Evolutionary conservation across 2,888 invertebrate species (phyloP).

Genomic region (Gasteruption jaculator): DNA sequence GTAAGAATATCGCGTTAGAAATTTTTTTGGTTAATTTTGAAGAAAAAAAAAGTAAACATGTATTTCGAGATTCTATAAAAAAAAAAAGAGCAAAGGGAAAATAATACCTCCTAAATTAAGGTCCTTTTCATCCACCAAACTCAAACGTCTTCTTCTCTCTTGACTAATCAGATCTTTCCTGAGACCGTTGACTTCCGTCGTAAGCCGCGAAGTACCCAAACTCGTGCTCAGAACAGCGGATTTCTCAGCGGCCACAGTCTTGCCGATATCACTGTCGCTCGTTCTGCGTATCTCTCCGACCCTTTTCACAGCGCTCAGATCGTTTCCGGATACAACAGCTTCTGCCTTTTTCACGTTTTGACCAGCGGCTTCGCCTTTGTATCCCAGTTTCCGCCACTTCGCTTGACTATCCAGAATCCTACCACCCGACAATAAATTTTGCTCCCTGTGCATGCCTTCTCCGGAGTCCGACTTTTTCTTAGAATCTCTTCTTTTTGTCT

Average conservation of each 20-base stretch:
- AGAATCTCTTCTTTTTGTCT: conserved; percentile 57
- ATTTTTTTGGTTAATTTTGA: not conserved
- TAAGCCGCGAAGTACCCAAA: conserved; percentile 37
- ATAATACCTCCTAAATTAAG: conserved; percentile 43
- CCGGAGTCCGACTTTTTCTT: conserved; percentile 58
- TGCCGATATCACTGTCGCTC: conserved; percentile 53
- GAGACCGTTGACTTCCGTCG: conserved; percentile 57
- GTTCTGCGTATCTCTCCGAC: conserved; percentile 51
- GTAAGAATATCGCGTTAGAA: too few species aligned
- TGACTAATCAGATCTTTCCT: conserved; percentile 54
- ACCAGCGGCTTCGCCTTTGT: conserved; percentile 37
- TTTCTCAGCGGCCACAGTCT: conserved; percentile 33
- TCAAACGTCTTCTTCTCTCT: conserved; percentile 63
- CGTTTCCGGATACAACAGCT: conserved; percentile 50
- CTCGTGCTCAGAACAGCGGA: conserved; percentile 30
- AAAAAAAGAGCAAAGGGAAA: conserved; percentile 7
- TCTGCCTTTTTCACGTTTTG: conserved; percentile 51
- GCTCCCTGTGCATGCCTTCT: conserved; percentile 55
- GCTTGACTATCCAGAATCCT: conserved; percentile 47
- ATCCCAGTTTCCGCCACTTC: conserved; percentile 46
- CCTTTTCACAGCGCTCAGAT: conserved; percentile 48
- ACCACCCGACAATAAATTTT: conserved; percentile 51
- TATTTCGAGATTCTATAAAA: not conserved
- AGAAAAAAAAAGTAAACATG: not conserved
- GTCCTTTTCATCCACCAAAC: conserved; percentile 48